Percentiles rank a stretch among this genome's conserved stretches.
Evolutionary conservation across 1,140 invertebrate genomes (phyloP).

Genomic region (Adelges cooleyi): DNA sequence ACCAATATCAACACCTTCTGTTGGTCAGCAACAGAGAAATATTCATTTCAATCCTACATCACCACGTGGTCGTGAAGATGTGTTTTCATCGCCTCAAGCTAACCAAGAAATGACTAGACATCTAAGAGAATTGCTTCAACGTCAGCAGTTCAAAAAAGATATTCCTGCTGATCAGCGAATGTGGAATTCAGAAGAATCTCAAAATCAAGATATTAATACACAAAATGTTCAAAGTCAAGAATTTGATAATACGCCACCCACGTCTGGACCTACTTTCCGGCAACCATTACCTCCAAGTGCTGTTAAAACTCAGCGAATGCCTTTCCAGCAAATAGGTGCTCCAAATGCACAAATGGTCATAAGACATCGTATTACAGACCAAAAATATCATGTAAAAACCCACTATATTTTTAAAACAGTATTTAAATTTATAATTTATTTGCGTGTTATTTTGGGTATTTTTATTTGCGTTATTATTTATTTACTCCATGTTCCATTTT

Average conservation of each 20-base stretch:
- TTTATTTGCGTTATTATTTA: too few species aligned
- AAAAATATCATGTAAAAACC: slow-evolving; percentile 7
- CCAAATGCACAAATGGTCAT: slow-evolving; percentile 21
- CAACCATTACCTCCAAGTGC: slow-evolving; percentile 38
- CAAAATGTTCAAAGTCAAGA: slow-evolving; percentile 18
- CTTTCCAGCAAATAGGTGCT: slow-evolving; percentile 19
- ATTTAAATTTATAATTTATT: too few species aligned
- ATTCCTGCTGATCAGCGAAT: slow-evolving; percentile 3
- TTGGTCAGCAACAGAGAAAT: slow-evolving; percentile 24
- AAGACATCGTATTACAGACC: slow-evolving; percentile 4
- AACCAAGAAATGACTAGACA: slow-evolving; percentile 43
- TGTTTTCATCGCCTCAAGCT: slow-evolving; percentile 35
- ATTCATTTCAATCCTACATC: slow-evolving; percentile 4
- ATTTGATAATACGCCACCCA: not conserved
- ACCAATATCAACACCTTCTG: slow-evolving; percentile 24
- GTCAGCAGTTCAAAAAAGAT: slow-evolving; percentile 48
- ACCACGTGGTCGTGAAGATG: slow-evolving; percentile 30
- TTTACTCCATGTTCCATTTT: too few species aligned
- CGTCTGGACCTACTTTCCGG: slow-evolving; percentile 37
- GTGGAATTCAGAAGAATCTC: slow-evolving; percentile 10
- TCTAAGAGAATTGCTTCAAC: slow-evolving; percentile 68
- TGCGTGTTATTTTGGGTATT: too few species aligned
- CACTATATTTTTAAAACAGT: too few species aligned
- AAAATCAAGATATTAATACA: slow-evolving; percentile 9
- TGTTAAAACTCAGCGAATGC: slow-evolving; percentile 24